Percentiles rank a stretch among this genome's conserved stretches.
These are phyloP conservation scores for Clanis bilineata DNA, from an alignment of 2,888 invertebrate species.

Conservation along the genomic window DNA sequence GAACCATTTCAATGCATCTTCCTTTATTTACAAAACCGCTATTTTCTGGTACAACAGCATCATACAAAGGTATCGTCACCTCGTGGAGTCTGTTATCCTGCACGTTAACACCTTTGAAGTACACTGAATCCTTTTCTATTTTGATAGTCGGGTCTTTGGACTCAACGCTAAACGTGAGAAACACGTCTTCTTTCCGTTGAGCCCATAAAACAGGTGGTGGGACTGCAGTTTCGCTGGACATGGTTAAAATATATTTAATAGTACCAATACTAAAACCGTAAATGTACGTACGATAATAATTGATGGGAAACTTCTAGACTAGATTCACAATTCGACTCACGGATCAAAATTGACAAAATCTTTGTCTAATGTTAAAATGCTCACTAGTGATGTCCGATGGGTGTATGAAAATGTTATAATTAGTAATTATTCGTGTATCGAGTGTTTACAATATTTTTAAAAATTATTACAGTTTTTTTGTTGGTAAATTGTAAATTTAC, in stretches of 20 bases:
- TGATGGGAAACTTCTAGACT: slow-evolving; percentile 28
- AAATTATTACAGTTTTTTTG: too few species aligned
- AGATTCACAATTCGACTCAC: slow-evolving; percentile 26
- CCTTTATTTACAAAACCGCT: slow-evolving; percentile 87
- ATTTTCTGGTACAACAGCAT: slow-evolving; percentile 91
- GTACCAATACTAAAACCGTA: slow-evolving; percentile 21
- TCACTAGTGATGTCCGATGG: background rate
- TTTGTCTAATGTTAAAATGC: background rate
- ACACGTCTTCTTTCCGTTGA: slow-evolving; percentile 91
- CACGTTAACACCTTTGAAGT: slow-evolving; percentile 93
- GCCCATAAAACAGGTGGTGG: slow-evolving; percentile 97
- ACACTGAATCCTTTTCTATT: slow-evolving; percentile 87
- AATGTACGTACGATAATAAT: slow-evolving; percentile 4
- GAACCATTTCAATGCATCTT: slow-evolving; percentile 88
- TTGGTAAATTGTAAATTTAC: too few species aligned
- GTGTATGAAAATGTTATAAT: too few species aligned
- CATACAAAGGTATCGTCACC: slow-evolving; percentile 92
- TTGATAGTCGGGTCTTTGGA: slow-evolving; percentile 92
- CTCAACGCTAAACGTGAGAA: slow-evolving; percentile 95
- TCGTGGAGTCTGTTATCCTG: slow-evolving; percentile 93
- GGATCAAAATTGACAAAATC: slow-evolving; percentile 10
- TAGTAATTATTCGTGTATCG: too few species aligned
- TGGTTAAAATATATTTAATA: slow-evolving; percentile 30
- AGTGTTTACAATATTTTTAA: too few species aligned
- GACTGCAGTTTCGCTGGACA: slow-evolving; percentile 76